Evolutionary conservation across 2,113 vertebrate genomes (phyloP), one percentile per base, ranked within the genome.

Genomic region (Trematomus loennbergii): DNA sequence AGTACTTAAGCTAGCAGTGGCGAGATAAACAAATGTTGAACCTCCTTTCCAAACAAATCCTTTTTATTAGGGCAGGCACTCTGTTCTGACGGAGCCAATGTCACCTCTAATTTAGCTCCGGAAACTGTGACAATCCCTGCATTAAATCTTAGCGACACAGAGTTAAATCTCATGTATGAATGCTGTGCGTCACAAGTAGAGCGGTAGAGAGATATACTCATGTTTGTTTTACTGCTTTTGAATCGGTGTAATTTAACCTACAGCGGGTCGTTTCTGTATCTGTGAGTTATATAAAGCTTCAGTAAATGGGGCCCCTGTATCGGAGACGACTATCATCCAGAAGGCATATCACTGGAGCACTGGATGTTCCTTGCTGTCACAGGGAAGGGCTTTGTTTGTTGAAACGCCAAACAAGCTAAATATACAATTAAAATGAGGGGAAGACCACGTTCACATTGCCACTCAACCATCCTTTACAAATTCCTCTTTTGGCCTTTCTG

Each of bases 301-400:
- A 68, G 84, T 58, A 62, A 79, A 83, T 48, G 52, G 25, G 53
- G 55, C 4, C 17, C 18, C 40, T 40, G 61, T 83, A 75, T 85
- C 85, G 75, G 13, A 87, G 73, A 75, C 69, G 3, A 50, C 46
- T 33, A 79, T 81, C 82, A 78, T 57, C 20, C 43, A 22, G 82
- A 50, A 20, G 80, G 69, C 64, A 55, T 22, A 25, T 76, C 58
- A 74, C 43, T 45, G 58, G 25, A 71, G 74, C 68, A 85, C 78
- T 52, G 61, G 48, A 69, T 82, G 87, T 59, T 86, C 64, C 60
- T 61, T 52, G 17, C 52, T 52, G 71, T 25, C 36, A 17, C 40
- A 72, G 62, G 78, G 84, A 84, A 83, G 78, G 55, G 73, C 70
- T 86, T 83, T 90, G 85, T 92, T 94, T 94, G 89, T 80, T 76